A percentile compares a stretch with the other conserved stretches of the same genome.
Conservation (phyloP, 2,888 invertebrate species). For the Xanthia togata region DNA sequence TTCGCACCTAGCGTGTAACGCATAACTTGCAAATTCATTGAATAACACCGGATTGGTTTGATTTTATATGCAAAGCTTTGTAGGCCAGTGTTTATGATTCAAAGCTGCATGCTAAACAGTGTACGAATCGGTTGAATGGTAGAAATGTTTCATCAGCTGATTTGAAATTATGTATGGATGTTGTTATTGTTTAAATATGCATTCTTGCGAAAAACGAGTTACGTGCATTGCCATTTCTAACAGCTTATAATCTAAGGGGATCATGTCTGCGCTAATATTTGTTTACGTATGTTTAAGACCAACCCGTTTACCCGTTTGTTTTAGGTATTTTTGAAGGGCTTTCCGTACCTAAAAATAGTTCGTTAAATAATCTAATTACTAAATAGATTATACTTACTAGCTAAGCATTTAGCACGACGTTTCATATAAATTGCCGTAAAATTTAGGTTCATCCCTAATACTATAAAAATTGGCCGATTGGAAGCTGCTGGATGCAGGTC, state of each 20-base stretch:
- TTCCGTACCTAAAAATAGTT: background rate
- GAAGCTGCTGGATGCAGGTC: too few species aligned
- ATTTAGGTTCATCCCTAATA: too few species aligned
- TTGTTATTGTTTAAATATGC: background rate
- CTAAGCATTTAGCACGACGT: background rate
- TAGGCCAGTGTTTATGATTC: constrained; percentile 44
- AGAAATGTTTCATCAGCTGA: constrained; percentile 9
- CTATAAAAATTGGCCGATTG: too few species aligned
- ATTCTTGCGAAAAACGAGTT: background rate
- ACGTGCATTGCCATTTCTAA: background rate
- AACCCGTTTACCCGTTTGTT: too few species aligned
- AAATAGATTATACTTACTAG: background rate
- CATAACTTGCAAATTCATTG: constrained; percentile 68
- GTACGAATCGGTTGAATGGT: background rate
- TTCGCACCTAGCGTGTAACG: constrained; percentile 63
- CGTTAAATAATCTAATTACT: background rate
- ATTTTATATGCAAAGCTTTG: constrained; percentile 57
- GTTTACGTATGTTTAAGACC: background rate
- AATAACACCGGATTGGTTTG: constrained; percentile 60
- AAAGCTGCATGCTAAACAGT: constrained; percentile 25
- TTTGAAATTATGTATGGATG: background rate
- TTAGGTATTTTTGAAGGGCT: background rate
- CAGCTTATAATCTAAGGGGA: background rate
- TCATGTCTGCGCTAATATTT: background rate
- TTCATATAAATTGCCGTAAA: background rate